Conservation (phyloP, 2,113 vertebrate species). For the Chascanopsetta lugubris region DNA sequence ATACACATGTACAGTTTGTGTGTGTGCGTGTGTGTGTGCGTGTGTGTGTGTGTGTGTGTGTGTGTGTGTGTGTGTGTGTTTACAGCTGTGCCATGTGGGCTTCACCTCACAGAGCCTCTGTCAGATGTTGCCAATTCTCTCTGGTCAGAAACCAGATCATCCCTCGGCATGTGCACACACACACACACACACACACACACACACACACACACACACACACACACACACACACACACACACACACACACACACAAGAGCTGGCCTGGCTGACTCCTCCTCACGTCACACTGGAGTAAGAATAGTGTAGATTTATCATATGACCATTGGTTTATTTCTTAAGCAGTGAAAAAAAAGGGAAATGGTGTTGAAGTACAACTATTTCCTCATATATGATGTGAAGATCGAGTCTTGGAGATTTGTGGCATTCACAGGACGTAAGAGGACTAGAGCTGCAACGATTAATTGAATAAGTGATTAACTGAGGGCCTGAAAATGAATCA, state of each 20-base stretch:
- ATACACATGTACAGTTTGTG: background rate
- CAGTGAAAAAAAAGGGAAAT: too few species aligned
- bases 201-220: slow-evolving; percentile 4
- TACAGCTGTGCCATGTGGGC: slow-evolving; percentile 56
- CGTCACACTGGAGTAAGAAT: too few species aligned
- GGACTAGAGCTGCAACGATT: background rate
- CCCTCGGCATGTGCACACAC: too few species aligned
- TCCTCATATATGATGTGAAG: too few species aligned
- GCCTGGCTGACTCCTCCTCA: too few species aligned
- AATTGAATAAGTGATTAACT: background rate
- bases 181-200: slow-evolving; percentile 6
- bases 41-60: slow-evolving; percentile 12
- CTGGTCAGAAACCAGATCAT: slow-evolving; percentile 27
- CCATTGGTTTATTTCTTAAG: too few species aligned
- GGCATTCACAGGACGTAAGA: background rate
- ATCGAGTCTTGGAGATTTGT: background rate
- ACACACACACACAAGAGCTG: too few species aligned
- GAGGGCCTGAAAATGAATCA: background rate
- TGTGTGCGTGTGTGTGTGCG: background rate
- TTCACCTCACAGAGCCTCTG: slow-evolving; percentile 27
- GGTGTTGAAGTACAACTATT: too few species aligned
- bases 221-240: too few species aligned
- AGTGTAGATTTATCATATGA: too few species aligned
- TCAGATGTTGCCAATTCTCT: slow-evolving; percentile 34
- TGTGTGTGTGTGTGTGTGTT: slow-evolving; percentile 40